A percentile compares a stretch with the other conserved stretches of the same genome.
Conservation (phyloP, 1,140 invertebrate genomes). For the Ceratina japonica region DNA sequence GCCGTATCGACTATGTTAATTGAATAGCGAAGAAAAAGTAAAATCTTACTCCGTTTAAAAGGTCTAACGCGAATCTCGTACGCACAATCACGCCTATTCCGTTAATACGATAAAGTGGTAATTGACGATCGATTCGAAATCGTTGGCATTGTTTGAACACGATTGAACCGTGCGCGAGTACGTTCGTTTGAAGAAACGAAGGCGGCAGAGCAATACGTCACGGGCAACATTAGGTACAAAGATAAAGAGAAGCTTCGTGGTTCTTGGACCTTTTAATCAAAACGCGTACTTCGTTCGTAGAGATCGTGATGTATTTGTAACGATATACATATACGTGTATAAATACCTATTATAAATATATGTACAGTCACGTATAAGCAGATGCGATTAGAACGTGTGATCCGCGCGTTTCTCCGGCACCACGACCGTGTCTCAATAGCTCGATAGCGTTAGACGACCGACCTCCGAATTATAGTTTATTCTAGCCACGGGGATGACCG, state of each 20-base stretch:
- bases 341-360: background rate
- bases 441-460: slow-evolving; percentile 77
- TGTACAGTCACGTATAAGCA: slow-evolving; percentile 13
- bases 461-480: slow-evolving; percentile 75
- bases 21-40: background rate
- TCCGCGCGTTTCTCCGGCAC: slow-evolving; percentile 64
- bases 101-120: background rate
- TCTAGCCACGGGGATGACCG: slow-evolving; percentile 50
- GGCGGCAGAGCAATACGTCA: background rate
- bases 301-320: slow-evolving; percentile 29
- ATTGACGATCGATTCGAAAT: background rate
- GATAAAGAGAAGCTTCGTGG: background rate
- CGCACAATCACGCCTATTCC: slow-evolving; percentile 11
- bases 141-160: background rate
- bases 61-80: slow-evolving; percentile 28
- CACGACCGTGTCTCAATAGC: slow-evolving; percentile 74
- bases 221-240: background rate
- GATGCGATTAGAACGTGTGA: background rate
- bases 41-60: slow-evolving; percentile 25
- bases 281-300: slow-evolving; percentile 7
- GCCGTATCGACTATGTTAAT: background rate
- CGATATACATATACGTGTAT: background rate
- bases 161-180: background rate
- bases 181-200: background rate
- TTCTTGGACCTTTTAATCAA: slow-evolving; percentile 41